Evolutionary conservation across 2,113 vertebrate genomes (phyloP), one percentile per base, ranked within the genome.

Genomic region (Oncorhynchus gorbuscha): DNA sequence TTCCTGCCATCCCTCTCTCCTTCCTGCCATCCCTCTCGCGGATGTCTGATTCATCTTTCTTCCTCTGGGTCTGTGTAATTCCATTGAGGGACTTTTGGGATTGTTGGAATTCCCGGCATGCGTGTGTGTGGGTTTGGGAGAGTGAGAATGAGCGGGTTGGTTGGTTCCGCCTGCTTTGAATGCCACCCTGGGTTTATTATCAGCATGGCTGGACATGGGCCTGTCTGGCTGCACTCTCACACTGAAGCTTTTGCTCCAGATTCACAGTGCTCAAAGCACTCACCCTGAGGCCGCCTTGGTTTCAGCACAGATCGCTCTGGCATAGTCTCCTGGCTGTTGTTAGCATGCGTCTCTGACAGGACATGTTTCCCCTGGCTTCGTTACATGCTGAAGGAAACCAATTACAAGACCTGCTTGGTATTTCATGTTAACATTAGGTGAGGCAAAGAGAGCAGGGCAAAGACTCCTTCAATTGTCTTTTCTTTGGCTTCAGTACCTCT

Each of bases 61-160:
- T 87, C 84, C 87, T 89, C 81, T 18, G 66, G 77, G 82, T 86
- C 82, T 77, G 72, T 86, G 89, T 90, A 92, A 91, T 93, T 91
- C 92, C 92, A 90, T 89, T 87, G 84, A 90, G 83, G 80, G 89
- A 87, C 80, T 81, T 79, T 89, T 79, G 85, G 88, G 79, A 93
- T 92, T 87, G 85, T 90, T 92, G 84, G 84, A 87, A 93, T 92
- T 93, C 87, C 87, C 81, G 78, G 20, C 66, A 13, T 82, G 58
- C 24, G 26, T 30, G 49, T 32, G 71, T 26, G 24, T 18, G 81
- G 86, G 86, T 83, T 58, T 79, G 71, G 74, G 64, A 81, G 71
- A 69, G 86, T 67, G 78, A 72, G 73, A 65, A 24, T 24, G 61
- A 66, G 73, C 16, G 62, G 39, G 62, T 13, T 1, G 35, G 30